Base-by-base conservation (phyloP, 2,888 invertebrate species). In the Escarpia spicata region DNA sequence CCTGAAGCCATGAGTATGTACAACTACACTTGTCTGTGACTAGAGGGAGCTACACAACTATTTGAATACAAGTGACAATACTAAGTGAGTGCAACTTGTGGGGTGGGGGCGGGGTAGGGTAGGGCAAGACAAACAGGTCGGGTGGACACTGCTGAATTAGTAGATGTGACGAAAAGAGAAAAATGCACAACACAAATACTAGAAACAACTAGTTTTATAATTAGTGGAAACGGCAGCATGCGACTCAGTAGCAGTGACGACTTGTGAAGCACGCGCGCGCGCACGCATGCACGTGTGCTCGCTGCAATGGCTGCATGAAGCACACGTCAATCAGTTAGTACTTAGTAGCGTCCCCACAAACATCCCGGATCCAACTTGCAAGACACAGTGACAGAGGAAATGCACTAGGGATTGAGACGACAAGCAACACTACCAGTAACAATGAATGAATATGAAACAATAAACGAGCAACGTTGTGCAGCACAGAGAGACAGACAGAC, bases 141-240 rank as follows among this genome's bases (percentile, higher is more conserved):
- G 75, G 75, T 52, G 75, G 26, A n/a, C 19, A 52, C 75, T 15
- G 75, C 75, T 6, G 75, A 75, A 75, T 75, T 75, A 75, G 75
- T 75, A 75, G 75, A 75, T 75, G 75, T 75, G 75, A 75, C 26
- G 75, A 75, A 75, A 75, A 75, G 75, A 75, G 75, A 75, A 75
- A 75, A 75, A 75, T 75, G 75, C n/a, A 75, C n/a, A 75, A 75
- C 75, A 75, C 75, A 75, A 75, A 75, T 75, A 75, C 75, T 75
- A 75, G 75, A 75, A 75, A 75, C 75, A 75, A 75, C 75, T 75
- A 75, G 75, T 15, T 75, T 75, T 75, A 75, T 26, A 26, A 75
- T 75, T 75, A 75, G 75, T 75, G 75, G 75, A 75, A 75, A 75
- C 26, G n/a, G 75, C 75, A 75, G 75, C 75, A 75, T 75, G 75